Evolutionary conservation across 2,797 vertebrate species (phyloP), one percentile per base, ranked within the genome.

Genomic region (Cyprinella venusta): DNA sequence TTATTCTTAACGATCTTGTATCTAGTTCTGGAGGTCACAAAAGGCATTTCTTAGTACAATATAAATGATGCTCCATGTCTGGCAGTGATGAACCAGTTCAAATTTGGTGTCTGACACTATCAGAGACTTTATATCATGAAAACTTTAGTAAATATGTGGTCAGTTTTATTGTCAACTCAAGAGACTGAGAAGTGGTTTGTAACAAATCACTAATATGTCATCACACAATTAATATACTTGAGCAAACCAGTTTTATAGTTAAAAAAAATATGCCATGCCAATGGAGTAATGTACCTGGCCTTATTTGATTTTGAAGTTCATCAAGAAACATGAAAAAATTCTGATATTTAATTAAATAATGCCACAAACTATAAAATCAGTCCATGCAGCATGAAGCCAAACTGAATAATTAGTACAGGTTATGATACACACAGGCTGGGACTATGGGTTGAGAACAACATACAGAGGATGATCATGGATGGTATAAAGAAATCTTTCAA

Each of bases 1-100:
- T 67, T 50, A 50, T 65, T 50, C n/a, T 33, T 79, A 13, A 50
- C 26, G 0, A 26, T 45, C 38, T 48, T 65, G 21, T 65, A 5
- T 38, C 63, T 79, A 67, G 26, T 78, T 65, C 42, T 67, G 42
- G 63, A 67, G 30, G 76, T 79, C 76, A 67, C 76, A 48, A 67
- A 79, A 79, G 61, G 12, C 7, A 21, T 65, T 50, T 65, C 12
- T 78, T 50, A 77, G 63, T 65, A 30, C 19, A n/a, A 36, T 67
- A 79, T n/a, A 79, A 38, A 78, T 67, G 45, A 42, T 67, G 59
- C 42, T 65, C 45, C 18, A 33, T 64, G 76, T 63, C 74, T 24
- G n/a, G 30, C 72, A 76, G 50, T 40, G 33, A 56, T 40, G 59
- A 76, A 76, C 33, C 50, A 40, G 33, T 76, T 76, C 52, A 59